Evolutionary conservation across 1,140 invertebrate genomes (phyloP).

Genomic region (Coptotermes formosanus): DNA sequence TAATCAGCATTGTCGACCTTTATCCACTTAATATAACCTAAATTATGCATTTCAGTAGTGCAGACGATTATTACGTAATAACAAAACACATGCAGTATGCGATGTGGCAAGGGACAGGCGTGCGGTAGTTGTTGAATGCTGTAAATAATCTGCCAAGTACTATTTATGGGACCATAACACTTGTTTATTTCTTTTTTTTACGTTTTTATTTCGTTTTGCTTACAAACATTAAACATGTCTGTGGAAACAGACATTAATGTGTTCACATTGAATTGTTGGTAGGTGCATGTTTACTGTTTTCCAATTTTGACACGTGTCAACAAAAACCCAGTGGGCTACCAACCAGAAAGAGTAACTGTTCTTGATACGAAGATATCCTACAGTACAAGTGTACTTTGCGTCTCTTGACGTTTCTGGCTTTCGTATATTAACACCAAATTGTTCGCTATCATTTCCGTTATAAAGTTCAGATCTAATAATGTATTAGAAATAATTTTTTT

Average conservation of each 20-base stretch:
- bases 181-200: background rate
- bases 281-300: background rate
- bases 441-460: too few relatives aligned
- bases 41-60: background rate
- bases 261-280: constrained; percentile 27
- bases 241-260: background rate
- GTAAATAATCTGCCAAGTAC: constrained; percentile 19
- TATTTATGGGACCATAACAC: constrained; percentile 7
- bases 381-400: too few relatives aligned
- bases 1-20: background rate
- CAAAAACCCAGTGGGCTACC: background rate
- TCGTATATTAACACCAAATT: too few relatives aligned
- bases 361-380: background rate
- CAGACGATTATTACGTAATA: background rate
- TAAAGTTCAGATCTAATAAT: too few relatives aligned
- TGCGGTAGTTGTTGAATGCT: background rate
- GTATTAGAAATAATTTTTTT: too few relatives aligned
- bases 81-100: background rate
- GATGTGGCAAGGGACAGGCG: background rate
- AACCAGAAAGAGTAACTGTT: background rate
- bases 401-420: too few relatives aligned
- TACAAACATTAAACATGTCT: background rate
- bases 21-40: background rate
- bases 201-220: background rate
- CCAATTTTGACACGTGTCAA: background rate